These are phyloP conservation scores for Pelosia muscerda DNA, from an alignment of 2,888 invertebrate species.

Conservation along the genomic window DNA sequence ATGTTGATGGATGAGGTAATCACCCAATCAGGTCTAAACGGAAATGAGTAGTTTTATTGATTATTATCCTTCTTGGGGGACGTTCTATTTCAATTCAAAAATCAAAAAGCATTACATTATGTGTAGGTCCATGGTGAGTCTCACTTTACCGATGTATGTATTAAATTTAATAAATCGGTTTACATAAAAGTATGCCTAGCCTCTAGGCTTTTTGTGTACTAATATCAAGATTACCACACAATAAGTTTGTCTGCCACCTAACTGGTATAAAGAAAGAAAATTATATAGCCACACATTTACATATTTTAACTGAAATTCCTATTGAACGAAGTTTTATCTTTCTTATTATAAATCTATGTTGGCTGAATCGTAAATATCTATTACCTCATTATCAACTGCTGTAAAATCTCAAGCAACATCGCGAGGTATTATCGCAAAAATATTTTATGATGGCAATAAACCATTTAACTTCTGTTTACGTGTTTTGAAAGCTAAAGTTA, in stretches of 20 bases:
- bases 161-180: too few species aligned
- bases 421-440: slow-evolving; percentile 57
- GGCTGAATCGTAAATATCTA: slow-evolving; percentile 2
- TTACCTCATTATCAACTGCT: slow-evolving; percentile 16
- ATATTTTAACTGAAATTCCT: neutral
- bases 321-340: neutral
- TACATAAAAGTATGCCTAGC: too few species aligned
- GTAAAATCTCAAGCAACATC: slow-evolving; percentile 24
- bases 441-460: slow-evolving; percentile 69
- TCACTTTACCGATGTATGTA: too few species aligned
- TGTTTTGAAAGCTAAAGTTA: slow-evolving; percentile 73
- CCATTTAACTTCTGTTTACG: slow-evolving; percentile 73
- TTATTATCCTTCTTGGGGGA: slow-evolving; percentile 16
- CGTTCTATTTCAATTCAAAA: neutral
- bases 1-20: slow-evolving; percentile 10
- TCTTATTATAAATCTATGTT: neutral
- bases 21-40: slow-evolving; percentile 27
- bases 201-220: too few species aligned
- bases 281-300: neutral
- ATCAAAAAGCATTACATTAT: too few species aligned
- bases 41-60: slow-evolving; percentile 37
- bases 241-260: too few species aligned
- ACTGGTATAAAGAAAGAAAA: too few species aligned
- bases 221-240: too few species aligned
- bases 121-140: too few species aligned